These are phyloP conservation scores for Crypturellus tataupa DNA, from an alignment of 2,797 vertebrate species.

Conservation along the genomic window DNA sequence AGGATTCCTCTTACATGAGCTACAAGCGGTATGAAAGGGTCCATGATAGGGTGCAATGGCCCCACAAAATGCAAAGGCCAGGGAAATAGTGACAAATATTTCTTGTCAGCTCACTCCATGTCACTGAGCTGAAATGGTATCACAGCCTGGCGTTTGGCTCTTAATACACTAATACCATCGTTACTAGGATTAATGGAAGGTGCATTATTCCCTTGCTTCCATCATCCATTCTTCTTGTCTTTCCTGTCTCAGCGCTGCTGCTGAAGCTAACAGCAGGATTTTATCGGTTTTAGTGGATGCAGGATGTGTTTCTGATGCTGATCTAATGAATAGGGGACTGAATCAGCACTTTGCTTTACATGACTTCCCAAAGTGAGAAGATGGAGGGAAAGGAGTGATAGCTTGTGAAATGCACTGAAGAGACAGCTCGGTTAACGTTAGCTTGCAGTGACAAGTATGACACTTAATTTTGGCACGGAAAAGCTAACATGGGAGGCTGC, in stretches of 20 bases:
- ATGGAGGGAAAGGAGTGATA: not conserved
- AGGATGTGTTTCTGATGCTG: not conserved
- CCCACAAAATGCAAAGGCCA: not conserved
- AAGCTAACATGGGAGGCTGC: not conserved
- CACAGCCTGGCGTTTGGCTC: not conserved
- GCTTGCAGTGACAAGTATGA: not conserved
- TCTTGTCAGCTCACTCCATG: not conserved
- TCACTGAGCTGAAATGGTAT: not conserved
- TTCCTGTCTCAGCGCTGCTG: not conserved
- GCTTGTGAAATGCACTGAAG: not conserved
- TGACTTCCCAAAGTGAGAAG: not conserved
- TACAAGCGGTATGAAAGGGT: not conserved
- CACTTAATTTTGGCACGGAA: not conserved
- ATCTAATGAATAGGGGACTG: not conserved
- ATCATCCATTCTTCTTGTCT: not conserved
- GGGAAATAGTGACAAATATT: not conserved
- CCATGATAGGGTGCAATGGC: rapidly evolving
- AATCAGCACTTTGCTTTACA: not conserved
- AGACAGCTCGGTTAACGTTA: not conserved
- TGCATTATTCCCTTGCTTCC: not conserved
- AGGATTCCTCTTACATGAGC: not conserved
- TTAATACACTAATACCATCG: not conserved
- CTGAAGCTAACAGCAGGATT: not conserved
- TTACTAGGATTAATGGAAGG: not conserved
- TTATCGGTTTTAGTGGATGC: not conserved